Evolutionary conservation across 1,140 invertebrate genomes (phyloP), one percentile per base, ranked within the genome.

Genomic region (Onthophagus taurus): DNA sequence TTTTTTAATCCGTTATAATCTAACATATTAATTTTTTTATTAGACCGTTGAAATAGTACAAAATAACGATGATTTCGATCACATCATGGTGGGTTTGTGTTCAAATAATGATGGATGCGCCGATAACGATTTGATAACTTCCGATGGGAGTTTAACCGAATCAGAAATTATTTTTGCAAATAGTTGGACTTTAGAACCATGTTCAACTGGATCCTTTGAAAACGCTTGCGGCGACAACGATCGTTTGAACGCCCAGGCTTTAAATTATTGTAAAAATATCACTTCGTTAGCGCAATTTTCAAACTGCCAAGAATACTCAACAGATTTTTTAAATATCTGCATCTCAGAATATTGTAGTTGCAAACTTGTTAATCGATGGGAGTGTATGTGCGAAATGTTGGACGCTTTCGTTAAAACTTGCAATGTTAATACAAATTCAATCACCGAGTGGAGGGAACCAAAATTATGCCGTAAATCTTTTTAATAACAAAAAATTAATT

Each of bases 301-400:
- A n/a, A n/a, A n/a, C 49, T 88, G 83, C 51, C 60, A 65, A 5
- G 70, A 72, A 34, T 57, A 85, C 3, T 63, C 83, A 30, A 64
- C 67, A 3, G 80, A 84, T 58, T 45, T 83, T 26, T 47, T 76
- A 41, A 70, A 79, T 54, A 73, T 81, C 2, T 91, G 88, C 55
- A 69, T 75, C 45, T 80, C 76, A 65, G 86, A 90, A 58, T 89
- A 81, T 59, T 89, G 83, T 56, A 67, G 72, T n/a, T 86, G 86
- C 50, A 56, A 61, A 6, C 55, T 70, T 26, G 48, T 38, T 44
- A 73, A 75, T 56, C 70, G 64, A 3, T 71, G 71, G 30, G 71
- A 71, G 34, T 90, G 87, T 54, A 78, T 78, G 1, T 93, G 89
- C 55, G 72, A 78, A 34, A 78, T 82, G 2, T 73, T 89, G 35